These are phyloP conservation scores for Dromiciops gliroides DNA, from an alignment of 2,113 vertebrate genomes.

Conservation along the genomic window DNA sequence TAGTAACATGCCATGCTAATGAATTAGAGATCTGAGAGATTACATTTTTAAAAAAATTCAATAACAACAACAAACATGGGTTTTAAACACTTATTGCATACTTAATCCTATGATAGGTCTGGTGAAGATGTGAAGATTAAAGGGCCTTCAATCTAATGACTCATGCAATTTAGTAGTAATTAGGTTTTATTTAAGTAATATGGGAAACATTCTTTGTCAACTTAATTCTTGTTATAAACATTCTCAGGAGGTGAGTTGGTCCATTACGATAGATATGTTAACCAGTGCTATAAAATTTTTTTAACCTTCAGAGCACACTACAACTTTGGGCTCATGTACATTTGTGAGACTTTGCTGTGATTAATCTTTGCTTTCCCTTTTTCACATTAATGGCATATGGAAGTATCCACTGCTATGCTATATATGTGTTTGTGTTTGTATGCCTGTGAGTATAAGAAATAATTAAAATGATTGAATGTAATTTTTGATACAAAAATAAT, in stretches of 20 bases:
- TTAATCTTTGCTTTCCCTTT: background rate
- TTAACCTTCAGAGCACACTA: background rate
- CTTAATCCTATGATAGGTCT: background rate
- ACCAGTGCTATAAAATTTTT: conserved; percentile 53
- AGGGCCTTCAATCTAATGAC: background rate
- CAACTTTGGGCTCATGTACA: background rate
- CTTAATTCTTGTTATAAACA: background rate
- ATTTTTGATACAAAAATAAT: conserved; percentile 1
- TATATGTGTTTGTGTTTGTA: background rate
- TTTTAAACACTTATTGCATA: background rate
- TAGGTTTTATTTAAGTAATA: background rate
- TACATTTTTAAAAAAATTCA: background rate
- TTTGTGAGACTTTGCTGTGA: background rate
- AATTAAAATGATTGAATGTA: conserved; percentile 5
- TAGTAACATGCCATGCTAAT: background rate
- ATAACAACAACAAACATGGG: background rate
- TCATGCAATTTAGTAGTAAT: background rate
- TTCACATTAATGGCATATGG: conserved; percentile 9
- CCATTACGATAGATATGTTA: conserved; percentile 38
- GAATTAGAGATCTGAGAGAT: background rate
- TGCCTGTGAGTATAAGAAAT: background rate
- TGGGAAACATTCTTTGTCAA: background rate
- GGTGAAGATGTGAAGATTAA: background rate
- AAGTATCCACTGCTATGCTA: background rate
- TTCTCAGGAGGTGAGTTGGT: background rate